Conservation (phyloP, 37 sponge, comb jelly and placozoan genomes). For the Beroe ovata region DNA sequence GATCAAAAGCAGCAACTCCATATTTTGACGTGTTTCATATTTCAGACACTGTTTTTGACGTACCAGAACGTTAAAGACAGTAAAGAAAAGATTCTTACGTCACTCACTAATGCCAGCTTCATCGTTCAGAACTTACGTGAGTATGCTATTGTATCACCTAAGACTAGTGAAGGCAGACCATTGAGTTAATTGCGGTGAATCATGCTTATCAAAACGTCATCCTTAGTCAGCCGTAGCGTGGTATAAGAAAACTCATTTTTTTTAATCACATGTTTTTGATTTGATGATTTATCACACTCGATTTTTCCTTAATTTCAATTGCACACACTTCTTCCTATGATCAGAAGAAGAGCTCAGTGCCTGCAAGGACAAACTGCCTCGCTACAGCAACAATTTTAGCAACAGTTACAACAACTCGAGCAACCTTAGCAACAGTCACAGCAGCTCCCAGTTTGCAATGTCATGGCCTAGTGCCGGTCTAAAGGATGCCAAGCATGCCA, state of each 20-base stretch:
- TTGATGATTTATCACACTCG: too few species aligned
- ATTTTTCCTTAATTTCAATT: too few species aligned
- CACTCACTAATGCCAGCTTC: constrained; percentile 10
- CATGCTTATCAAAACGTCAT: too few species aligned
- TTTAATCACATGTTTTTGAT: too few species aligned
- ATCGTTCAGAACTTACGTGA: not conserved
- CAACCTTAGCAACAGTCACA: not conserved
- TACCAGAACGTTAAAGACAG: constrained; percentile 11
- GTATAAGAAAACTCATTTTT: too few species aligned
- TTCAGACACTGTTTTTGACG: constrained; percentile 30
- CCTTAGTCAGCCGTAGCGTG: too few species aligned
- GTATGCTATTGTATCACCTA: too few species aligned
- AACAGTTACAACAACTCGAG: not conserved
- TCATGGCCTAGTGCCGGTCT: constrained; percentile 7
- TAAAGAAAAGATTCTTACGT: constrained; percentile 2
- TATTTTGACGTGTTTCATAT: too few species aligned
- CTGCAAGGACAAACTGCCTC: not conserved
- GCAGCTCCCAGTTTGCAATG: not conserved
- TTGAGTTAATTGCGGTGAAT: too few species aligned
- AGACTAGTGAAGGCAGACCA: too few species aligned
- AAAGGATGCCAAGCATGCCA: not conserved
- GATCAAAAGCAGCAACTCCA: too few species aligned
- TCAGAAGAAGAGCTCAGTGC: constrained; percentile 8
- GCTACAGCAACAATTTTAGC: not conserved
- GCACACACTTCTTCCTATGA: too few species aligned